phyloP scores from a whole-genome alignment of 2,888 invertebrate species.

The Microplitis deprimator region DNA sequence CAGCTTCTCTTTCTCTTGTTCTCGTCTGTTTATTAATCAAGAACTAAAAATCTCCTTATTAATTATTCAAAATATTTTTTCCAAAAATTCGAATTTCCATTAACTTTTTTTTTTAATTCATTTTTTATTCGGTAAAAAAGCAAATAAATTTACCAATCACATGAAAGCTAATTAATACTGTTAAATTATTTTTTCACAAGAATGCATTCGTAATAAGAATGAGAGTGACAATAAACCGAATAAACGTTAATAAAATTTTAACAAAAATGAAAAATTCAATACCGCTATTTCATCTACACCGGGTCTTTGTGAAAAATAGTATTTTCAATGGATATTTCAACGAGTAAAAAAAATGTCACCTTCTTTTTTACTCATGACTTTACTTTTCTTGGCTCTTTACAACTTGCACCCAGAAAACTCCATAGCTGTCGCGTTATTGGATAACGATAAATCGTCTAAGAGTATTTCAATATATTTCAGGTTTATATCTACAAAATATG shows the following conservation, averaged over 20 bases:
- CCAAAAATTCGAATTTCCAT: too few relatives aligned
- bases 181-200: too few relatives aligned
- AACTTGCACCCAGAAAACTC: conserved; percentile 21
- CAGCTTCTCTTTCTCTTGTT: neutral
- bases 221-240: too few relatives aligned
- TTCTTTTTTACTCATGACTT: conserved; percentile 5
- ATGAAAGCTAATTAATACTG: too few relatives aligned
- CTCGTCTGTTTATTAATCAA: conserved; percentile 16
- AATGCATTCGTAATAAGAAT: too few relatives aligned
- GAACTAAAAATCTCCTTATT: neutral
- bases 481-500: conserved; percentile 6
- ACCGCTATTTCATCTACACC: too few relatives aligned
- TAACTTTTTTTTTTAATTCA: too few relatives aligned
- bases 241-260: too few relatives aligned
- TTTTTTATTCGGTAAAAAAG: too few relatives aligned
- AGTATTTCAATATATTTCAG: conserved; percentile 13
- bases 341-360: neutral
- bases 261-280: too few relatives aligned
- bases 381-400: conserved; percentile 7
- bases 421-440: conserved; percentile 28
- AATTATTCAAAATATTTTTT: too few relatives aligned
- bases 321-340: conserved; percentile 19
- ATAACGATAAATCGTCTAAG: conserved; percentile 37
- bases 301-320: neutral
- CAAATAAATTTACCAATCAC: too few relatives aligned